A percentile compares a stretch with the other conserved stretches of the same genome.
Conservation (phyloP, 2,113 vertebrate species). For the Ahaetulla prasina region DNA sequence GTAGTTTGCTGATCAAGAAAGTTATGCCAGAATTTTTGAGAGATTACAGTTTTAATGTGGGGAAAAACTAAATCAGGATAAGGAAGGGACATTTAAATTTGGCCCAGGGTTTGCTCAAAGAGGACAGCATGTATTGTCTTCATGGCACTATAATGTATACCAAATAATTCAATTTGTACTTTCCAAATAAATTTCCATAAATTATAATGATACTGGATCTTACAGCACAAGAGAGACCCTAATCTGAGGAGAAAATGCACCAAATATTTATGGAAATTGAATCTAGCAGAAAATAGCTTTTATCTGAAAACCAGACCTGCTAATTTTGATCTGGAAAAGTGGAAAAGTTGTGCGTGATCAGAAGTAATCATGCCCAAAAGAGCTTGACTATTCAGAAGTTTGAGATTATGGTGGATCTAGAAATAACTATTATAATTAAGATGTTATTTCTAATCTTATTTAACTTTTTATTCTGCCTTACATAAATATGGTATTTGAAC, state of each 20-base stretch:
- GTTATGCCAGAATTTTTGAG: not conserved
- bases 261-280: not conserved
- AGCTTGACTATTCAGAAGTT: not conserved
- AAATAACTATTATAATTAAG: not conserved
- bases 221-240: not conserved
- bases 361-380: not conserved
- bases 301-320: not conserved
- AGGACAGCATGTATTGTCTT: not conserved
- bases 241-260: not conserved
- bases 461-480: not conserved
- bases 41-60: not conserved
- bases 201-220: not conserved
- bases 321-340: not conserved
- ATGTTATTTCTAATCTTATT: not conserved
- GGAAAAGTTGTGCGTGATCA: not conserved
- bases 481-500: not conserved
- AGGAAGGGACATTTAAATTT: not conserved
- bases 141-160: not conserved
- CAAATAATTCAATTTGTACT: not conserved
- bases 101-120: not conserved
- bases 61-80: not conserved
- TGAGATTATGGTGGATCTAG: not conserved
- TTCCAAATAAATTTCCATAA: not conserved
- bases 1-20: not conserved
- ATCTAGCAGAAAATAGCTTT: not conserved